Evolutionary conservation across 2,113 vertebrate species (phyloP).

Genomic region (Trinectes maculatus): DNA sequence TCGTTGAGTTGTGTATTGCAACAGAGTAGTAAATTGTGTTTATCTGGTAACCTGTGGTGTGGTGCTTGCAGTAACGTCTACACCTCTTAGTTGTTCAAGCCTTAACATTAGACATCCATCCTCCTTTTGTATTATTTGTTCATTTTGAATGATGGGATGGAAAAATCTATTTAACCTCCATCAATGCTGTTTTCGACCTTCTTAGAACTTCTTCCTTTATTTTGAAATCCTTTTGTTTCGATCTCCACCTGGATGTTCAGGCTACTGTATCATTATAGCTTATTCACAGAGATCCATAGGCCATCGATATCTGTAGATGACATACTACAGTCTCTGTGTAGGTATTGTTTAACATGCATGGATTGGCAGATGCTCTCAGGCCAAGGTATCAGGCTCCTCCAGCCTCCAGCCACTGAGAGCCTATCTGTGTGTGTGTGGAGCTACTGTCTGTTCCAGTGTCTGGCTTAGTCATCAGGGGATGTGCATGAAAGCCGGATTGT

Average conservation of each 20-base stretch:
- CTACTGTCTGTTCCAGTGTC: constrained; percentile 62
- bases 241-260: too few relatives aligned
- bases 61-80: too few relatives aligned
- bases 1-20: background rate
- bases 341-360: constrained; percentile 12
- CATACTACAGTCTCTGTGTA: background rate
- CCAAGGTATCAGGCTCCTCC: constrained; percentile 32
- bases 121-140: too few relatives aligned
- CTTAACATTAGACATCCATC: too few relatives aligned
- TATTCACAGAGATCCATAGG: background rate
- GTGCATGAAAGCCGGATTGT: constrained; percentile 73
- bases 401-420: constrained; percentile 28
- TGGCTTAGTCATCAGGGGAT: constrained; percentile 73
- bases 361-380: constrained; percentile 15
- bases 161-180: too few relatives aligned
- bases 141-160: too few relatives aligned
- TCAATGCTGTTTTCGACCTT: too few relatives aligned
- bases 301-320: constrained; percentile 6
- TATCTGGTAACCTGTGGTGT: too few relatives aligned
- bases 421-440: constrained; percentile 52
- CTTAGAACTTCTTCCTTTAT: too few relatives aligned
- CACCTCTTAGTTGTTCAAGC: too few relatives aligned
- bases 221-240: too few relatives aligned
- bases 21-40: too few relatives aligned
- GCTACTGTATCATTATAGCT: background rate